These are phyloP conservation scores for Moxostoma hubbsi DNA, from an alignment of 2,797 vertebrate genomes.

Conservation along the genomic window DNA sequence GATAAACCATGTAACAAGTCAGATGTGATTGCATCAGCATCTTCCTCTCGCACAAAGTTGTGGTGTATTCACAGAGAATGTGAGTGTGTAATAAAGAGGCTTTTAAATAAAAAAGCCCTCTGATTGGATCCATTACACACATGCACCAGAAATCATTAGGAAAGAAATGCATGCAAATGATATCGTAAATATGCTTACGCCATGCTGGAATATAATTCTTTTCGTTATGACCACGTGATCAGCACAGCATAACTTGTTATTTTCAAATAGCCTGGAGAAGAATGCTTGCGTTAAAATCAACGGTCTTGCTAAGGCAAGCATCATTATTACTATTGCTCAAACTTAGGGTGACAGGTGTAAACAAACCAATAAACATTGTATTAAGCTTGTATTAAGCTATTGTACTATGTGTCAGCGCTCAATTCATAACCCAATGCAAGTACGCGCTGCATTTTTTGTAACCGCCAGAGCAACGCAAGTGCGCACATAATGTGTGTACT, in stretches of 20 bases:
- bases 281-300: slow-evolving; percentile 34
- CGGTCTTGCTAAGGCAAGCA: background rate
- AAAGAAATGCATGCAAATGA: slow-evolving; percentile 41
- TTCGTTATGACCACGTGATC: background rate
- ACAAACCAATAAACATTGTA: too few species aligned
- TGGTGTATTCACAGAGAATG: background rate
- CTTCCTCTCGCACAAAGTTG: slow-evolving; percentile 18
- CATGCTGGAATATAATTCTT: slow-evolving; percentile 13
- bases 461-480: too few species aligned
- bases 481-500: too few species aligned
- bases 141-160: slow-evolving; percentile 1
- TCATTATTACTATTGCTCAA: too few species aligned
- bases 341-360: too few species aligned
- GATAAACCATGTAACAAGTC: slow-evolving; percentile 52
- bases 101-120: slow-evolving; percentile 12
- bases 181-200: slow-evolving; percentile 27
- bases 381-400: too few species aligned
- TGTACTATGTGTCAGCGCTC: too few species aligned
- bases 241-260: slow-evolving; percentile 12
- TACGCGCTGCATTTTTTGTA: too few species aligned
- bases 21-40: slow-evolving; percentile 48
- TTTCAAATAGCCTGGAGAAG: slow-evolving; percentile 36
- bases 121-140: slow-evolving; percentile 19
- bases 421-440: too few species aligned
- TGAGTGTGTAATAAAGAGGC: background rate